Evolutionary conservation across 2,113 vertebrate species (phyloP), one percentile per base, ranked within the genome.

Genomic region (Cynoglossus semilaevis): DNA sequence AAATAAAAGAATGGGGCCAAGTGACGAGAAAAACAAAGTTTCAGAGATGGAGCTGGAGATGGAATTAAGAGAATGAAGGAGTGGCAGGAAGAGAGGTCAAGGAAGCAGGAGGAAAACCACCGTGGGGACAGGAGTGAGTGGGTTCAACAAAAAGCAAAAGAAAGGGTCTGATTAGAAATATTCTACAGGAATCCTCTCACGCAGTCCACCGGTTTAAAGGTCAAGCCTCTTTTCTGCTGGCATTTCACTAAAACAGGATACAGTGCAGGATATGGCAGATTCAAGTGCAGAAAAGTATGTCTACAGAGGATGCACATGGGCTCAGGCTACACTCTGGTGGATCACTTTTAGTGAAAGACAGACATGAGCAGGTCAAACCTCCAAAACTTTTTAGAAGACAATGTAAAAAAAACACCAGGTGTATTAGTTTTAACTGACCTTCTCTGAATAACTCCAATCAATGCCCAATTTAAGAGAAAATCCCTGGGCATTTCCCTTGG

Each of bases 61-160:
- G 80, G 81, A 83, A 82, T 87, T 73, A 70, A 52, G 77, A 72
- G 77, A 82, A 84, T 83, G 76, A 72, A 82, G 87, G 85, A 89
- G 84, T 58, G 87, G 70, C 82, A 84, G 84, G 87, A 85, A 79
- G 70, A 73, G 79, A 81, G 81, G 76, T 58, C 72, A 73, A 71
- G 76, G 77, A 63, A 86, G 57, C 56, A 62, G 67, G 63, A 68
- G 62, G 66, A 74, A 69, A 64, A 66, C 67, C 51, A 75, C 72
- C 77, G 9, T 12, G 11, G 80, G 80, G 82, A 85, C 48, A 9
- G 82, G 77, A 69, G 84, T 76, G 75, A 80, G 67, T 63, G 79
- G 79, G 76, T 81, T 80, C 17, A 75, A 50, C 51, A 68, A 51
- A 76, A 42, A 60, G 61, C 73, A 78, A 53, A 70, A 59, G 40